Evolutionary conservation across 2,113 vertebrate genomes (phyloP), one percentile per base, ranked within the genome.

Genomic region (Gobius niger): DNA sequence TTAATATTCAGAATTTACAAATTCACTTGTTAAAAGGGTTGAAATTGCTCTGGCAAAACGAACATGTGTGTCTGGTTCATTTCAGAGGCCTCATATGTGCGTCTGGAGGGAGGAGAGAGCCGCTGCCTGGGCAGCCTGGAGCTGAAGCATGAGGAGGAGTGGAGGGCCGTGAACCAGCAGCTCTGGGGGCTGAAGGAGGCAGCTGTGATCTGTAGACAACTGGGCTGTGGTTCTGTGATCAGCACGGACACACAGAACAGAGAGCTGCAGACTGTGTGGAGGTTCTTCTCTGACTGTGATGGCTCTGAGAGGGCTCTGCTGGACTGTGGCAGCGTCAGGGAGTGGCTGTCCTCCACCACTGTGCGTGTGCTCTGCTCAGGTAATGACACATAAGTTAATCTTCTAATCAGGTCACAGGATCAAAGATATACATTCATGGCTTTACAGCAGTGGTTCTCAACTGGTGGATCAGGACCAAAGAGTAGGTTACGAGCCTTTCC

Each of bases 121-220:
- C 16, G 6, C 9, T 78, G 76, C 6, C 15, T 13, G 12, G 76
- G 66, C 10, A 44, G 6, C 9, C 44, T 78, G 66, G 67, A 74
- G 67, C 4, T 78, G 63, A 7, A 66, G 44, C 34, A 62, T 16
- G 5, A 19, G 34, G 2, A 1, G 2, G 44, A 66, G 66, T 74
- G 62, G 66, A 70, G 49, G 7, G 44, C 71, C 3, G 44, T 78
- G 59, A 62, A 34, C 44, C 14, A 19, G 44, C 49, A 3, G n/a
- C 52, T 52, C 24, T 73, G 76, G 70, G 18, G 66, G 16, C 62
- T 69, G 66, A 73, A 54, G 44, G 65, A 69, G 19, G 66, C 54
- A 6, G 54, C 67, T 11, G 62, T 78, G 34, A 44, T 19, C 42
- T 78, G 76, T 66, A 73, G 66, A 51, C 76, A 78, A 50, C 67